A percentile compares a stretch with the other conserved stretches of the same genome.
Conservation (phyloP, 35 echinoderm and acorn worm genomes). For the Amphiura filiformis region DNA sequence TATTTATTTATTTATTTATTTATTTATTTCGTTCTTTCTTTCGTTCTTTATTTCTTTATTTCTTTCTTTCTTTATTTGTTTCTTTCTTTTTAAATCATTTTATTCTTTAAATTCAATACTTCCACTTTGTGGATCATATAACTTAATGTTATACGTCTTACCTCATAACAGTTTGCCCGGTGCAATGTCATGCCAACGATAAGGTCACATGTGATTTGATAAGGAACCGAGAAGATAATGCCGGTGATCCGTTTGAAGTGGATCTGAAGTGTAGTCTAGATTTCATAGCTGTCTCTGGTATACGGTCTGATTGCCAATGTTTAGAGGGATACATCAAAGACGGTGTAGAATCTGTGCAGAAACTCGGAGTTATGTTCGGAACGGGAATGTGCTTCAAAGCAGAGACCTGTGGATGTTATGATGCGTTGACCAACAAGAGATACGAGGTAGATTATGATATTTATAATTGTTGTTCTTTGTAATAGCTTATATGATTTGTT, state of each 20-base stretch:
- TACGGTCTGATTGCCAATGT: neutral
- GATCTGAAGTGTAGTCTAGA: neutral
- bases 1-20: neutral
- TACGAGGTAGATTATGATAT: neutral
- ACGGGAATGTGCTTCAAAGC: neutral
- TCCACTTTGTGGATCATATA: too few relatives aligned
- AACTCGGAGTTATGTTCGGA: neutral
- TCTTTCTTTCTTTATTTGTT: neutral
- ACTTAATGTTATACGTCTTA: too few relatives aligned
- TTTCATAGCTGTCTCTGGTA: neutral
- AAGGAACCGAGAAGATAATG: neutral
- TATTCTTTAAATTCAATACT: neutral
- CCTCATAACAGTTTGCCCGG: neutral
- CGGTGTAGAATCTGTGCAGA: neutral
- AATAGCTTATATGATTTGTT: too few relatives aligned
- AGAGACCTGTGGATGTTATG: neutral
- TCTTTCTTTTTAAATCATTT: neutral
- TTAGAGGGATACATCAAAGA: neutral
- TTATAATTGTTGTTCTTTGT: too few relatives aligned
- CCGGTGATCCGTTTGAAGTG: neutral
- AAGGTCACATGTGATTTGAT: neutral
- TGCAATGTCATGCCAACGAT: neutral
- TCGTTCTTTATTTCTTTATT: too few relatives aligned
- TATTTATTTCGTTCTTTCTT: too few relatives aligned
- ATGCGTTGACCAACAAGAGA: neutral